These are phyloP conservation scores for Sebastes dallii DNA, from an alignment of 2,797 vertebrate genomes.

Conservation along the genomic window DNA sequence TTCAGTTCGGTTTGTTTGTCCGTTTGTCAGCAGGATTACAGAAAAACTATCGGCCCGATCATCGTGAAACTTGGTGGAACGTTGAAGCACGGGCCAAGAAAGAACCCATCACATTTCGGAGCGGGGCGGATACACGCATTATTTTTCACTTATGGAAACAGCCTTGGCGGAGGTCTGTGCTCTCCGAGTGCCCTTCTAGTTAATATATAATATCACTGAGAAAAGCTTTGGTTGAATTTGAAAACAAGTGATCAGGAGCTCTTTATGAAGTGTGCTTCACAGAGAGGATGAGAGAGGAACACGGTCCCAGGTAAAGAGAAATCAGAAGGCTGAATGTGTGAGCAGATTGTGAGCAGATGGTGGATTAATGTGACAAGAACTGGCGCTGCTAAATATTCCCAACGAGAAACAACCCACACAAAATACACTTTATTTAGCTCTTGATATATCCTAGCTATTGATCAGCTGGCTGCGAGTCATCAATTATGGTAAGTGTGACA, in stretches of 20 bases:
- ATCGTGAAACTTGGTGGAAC: too few relatives aligned
- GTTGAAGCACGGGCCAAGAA: background rate
- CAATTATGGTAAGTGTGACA: slow-evolving; percentile 8
- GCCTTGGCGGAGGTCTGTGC: background rate
- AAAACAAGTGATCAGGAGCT: background rate
- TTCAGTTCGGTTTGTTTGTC: too few relatives aligned
- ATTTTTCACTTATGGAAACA: background rate
- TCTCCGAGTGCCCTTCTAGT: background rate
- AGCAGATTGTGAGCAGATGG: slow-evolving; percentile 51
- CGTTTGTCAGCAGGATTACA: too few relatives aligned
- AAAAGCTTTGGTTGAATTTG: background rate
- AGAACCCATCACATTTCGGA: background rate
- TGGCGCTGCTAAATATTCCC: slow-evolving; percentile 37
- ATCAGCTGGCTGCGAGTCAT: slow-evolving; percentile 15
- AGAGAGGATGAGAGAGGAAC: background rate
- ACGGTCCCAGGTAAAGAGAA: slow-evolving; percentile 21
- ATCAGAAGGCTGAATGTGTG: background rate
- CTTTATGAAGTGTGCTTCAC: background rate
- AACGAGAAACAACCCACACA: slow-evolving; percentile 18
- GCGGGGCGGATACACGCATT: background rate
- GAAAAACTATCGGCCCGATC: too few relatives aligned
- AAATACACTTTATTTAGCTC: background rate
- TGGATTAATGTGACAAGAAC: slow-evolving; percentile 19
- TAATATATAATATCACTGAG: background rate
- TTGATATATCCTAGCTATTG: background rate